Evolutionary conservation across 2,113 vertebrate genomes (phyloP).

Genomic region (Notechis scutatus): DNA sequence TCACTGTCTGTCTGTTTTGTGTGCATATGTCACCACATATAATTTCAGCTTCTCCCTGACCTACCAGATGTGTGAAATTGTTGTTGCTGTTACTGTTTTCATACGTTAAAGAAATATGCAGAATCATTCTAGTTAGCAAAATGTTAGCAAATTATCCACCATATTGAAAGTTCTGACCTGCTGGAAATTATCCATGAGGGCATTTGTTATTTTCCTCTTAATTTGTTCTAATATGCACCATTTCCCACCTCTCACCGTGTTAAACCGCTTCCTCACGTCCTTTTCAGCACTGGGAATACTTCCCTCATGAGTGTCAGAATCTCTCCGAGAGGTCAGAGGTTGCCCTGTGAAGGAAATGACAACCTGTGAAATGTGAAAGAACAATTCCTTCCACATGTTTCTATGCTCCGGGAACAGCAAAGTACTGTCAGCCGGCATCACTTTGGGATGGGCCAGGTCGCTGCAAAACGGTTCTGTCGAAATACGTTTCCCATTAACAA

Average conservation of each 20-base stretch:
- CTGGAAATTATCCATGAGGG: constrained; percentile 80
- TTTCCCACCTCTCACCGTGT: constrained; percentile 67
- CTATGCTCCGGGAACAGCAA: constrained; percentile 80
- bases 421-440: constrained; percentile 85
- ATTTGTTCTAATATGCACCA: constrained; percentile 66
- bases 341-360: constrained; percentile 94
- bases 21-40: constrained; percentile 29
- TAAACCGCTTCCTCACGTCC: constrained; percentile 81
- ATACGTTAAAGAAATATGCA: constrained; percentile 30
- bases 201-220: constrained; percentile 67
- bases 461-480: constrained; percentile 87
- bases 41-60: constrained; percentile 53
- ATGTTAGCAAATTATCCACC: constrained; percentile 26
- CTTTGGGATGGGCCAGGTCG: constrained; percentile 81
- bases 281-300: constrained; percentile 85
- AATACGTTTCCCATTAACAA: constrained; percentile 90
- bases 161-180: constrained; percentile 68
- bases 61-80: constrained; percentile 48
- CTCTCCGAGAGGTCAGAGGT: constrained; percentile 91
- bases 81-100: neutral
- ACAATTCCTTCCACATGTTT: constrained; percentile 99
- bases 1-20: neutral
- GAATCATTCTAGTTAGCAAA: constrained; percentile 34
- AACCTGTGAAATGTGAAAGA: constrained; percentile 99
- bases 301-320: constrained; percentile 89